phyloP scores from a whole-genome alignment of 2,113 vertebrate species.

The Acanthochromis polyacanthus region DNA sequence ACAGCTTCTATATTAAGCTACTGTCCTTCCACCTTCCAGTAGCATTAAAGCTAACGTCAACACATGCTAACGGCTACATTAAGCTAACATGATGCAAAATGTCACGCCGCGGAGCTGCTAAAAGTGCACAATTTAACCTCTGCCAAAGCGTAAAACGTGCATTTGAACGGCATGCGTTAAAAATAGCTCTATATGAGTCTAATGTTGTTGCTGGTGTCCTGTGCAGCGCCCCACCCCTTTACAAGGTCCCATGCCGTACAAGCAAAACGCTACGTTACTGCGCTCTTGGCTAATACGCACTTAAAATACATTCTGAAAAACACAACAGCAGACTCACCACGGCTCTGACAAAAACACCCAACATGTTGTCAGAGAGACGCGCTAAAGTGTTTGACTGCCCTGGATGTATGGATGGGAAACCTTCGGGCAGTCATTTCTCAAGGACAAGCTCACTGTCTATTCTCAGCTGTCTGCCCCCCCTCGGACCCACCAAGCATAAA shows the following conservation, averaged over 20 bases:
- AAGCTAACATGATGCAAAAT: constrained; percentile 45
- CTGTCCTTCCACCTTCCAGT: neutral
- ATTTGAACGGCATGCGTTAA: neutral
- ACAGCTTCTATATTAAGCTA: neutral
- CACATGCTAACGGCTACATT: constrained; percentile 35
- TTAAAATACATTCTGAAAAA: constrained; percentile 2
- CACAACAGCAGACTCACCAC: constrained; percentile 84
- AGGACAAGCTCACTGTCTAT: constrained; percentile 70
- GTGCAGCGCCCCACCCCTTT: constrained; percentile 57
- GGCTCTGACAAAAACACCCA: constrained; percentile 84
- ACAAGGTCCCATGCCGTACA: neutral
- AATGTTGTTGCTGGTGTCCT: constrained; percentile 30
- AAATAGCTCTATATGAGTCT: neutral
- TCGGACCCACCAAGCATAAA: constrained; percentile 36
- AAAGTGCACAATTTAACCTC: no score
- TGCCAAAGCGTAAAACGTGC: no score
- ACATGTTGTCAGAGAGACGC: constrained; percentile 81
- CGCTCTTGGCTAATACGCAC: constrained; percentile 2
- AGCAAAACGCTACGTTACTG: constrained; percentile 7
- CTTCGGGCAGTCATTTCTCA: constrained; percentile 78
- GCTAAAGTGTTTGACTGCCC: constrained; percentile 41
- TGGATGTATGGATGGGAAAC: constrained; percentile 46
- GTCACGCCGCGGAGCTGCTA: accelerated
- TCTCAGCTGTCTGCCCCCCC: constrained; percentile 60
- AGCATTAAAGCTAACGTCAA: neutral